Base-by-base conservation (phyloP, 2,888 invertebrate genomes). In the Andrena dorsata region DNA sequence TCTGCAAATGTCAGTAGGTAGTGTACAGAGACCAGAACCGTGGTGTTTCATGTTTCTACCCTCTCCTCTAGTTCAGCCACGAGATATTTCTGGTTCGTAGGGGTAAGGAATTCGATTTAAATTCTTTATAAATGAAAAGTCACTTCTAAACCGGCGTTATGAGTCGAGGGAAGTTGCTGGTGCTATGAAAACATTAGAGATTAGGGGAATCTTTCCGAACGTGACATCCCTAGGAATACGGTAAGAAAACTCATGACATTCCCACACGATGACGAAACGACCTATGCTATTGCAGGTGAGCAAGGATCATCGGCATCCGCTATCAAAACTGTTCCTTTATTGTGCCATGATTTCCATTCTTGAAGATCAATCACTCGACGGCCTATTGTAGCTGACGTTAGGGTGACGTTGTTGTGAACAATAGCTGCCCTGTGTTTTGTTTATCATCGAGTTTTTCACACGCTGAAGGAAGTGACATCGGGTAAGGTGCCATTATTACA, bases 291-390 rank as follows among this genome's bases (percentile, higher is more conserved):
- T 86, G 70, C 88, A 88, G 88, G 86, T 88, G 88, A 83, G 82
- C 49, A 49, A 71, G 78, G 64, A 76, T 78, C 82, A 70, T 70
- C 79, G 88, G 87, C 86, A 86, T 88, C 84, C 86, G 84, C 86
- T 90, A 90, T 87, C 90, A 90, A 90, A 90, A 90, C 88, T 82
- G 77, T 68, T 71, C 80, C 80, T 66, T 86, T 77, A 78, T 84
- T 73, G 51, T 82, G 26, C 65, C 68, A 20, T 63, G 51, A 74
- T 82, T 71, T 78, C 74, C 66, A 58, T 63, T 71, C 63, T 74
- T 56, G 65, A 58, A 63, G 64, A 83, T 85, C 84, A 64, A 82
- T 76, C 69, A 75, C 60, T 63, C 35, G 60, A 5, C 23, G 53
- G 53, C 23, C 66, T 68, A 60, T 64, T 63, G 83, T 82, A 71